phyloP scores from a whole-genome alignment of 2,888 invertebrate genomes.

The Apamea sordens region DNA sequence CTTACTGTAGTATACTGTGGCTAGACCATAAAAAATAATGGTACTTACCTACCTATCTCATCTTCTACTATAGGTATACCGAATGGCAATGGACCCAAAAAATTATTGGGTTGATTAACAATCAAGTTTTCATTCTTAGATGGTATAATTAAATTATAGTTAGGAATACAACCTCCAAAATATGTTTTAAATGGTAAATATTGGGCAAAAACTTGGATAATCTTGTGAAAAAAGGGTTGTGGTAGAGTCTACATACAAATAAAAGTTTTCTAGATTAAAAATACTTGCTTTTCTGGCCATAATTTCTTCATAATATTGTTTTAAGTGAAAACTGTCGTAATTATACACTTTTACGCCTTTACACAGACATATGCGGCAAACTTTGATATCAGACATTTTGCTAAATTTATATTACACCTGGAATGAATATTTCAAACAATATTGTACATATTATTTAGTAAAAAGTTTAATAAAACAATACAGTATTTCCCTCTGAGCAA shows the following conservation, averaged over 20 bases:
- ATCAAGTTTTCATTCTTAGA: neutral
- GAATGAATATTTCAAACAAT: neutral
- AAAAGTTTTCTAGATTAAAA: neutral
- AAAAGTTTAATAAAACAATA: neutral
- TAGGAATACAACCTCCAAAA: conserved; percentile 1
- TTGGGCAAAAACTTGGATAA: neutral
- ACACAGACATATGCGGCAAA: conserved; percentile 81
- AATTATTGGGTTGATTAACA: neutral
- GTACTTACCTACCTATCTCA: neutral
- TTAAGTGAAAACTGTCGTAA: conserved; percentile 75
- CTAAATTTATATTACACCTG: neutral
- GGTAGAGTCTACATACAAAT: too few relatives aligned
- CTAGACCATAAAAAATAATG: neutral
- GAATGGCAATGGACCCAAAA: neutral
- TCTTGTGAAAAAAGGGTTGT: neutral
- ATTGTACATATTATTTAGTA: neutral
- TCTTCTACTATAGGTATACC: neutral
- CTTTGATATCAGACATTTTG: conserved; percentile 75
- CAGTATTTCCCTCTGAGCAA: neutral
- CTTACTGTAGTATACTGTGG: neutral
- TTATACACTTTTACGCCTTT: conserved; percentile 78
- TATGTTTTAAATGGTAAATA: neutral
- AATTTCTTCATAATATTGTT: conserved; percentile 82
- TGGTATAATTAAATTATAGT: neutral
- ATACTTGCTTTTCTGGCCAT: conserved; percentile 77